Conservation (phyloP, 2,888 invertebrate species). For the Agrilus mali region DNA sequence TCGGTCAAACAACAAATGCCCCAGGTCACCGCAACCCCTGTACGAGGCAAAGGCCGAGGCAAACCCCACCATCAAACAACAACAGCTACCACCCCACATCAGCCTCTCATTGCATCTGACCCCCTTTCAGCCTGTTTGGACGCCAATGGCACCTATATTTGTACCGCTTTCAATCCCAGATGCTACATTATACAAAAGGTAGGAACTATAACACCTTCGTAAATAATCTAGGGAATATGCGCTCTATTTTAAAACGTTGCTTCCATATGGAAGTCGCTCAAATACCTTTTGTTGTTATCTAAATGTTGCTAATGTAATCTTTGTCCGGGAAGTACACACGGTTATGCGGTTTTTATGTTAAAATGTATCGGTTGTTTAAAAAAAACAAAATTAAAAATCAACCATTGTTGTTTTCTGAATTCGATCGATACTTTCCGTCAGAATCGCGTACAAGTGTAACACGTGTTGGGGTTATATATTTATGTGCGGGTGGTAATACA, state of each 20-base stretch:
- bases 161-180: conserved; percentile 47
- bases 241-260: neutral
- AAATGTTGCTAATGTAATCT: too few species aligned
- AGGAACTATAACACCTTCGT: conserved; percentile 14
- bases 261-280: conserved; percentile 7
- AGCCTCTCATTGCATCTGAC: conserved; percentile 18
- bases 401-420: too few species aligned
- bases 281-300: too few species aligned
- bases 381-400: too few species aligned
- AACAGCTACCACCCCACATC: neutral
- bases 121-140: conserved; percentile 37
- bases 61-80: conserved; percentile 17
- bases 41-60: conserved; percentile 24
- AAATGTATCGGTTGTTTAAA: too few species aligned
- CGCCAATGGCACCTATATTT: conserved; percentile 46
- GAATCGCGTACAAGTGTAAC: too few species aligned
- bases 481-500: too few species aligned
- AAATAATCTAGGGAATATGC: too few species aligned
- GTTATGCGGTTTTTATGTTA: too few species aligned
- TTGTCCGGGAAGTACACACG: too few species aligned
- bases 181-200: conserved; percentile 56
- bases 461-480: too few species aligned
- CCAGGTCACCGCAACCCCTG: conserved; percentile 16
- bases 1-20: conserved; percentile 29
- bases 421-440: too few species aligned